Evolutionary conservation across 2,797 vertebrate genomes (phyloP), one percentile per base, ranked within the genome.

Genomic region (Synaphobranchus kaupii): DNA sequence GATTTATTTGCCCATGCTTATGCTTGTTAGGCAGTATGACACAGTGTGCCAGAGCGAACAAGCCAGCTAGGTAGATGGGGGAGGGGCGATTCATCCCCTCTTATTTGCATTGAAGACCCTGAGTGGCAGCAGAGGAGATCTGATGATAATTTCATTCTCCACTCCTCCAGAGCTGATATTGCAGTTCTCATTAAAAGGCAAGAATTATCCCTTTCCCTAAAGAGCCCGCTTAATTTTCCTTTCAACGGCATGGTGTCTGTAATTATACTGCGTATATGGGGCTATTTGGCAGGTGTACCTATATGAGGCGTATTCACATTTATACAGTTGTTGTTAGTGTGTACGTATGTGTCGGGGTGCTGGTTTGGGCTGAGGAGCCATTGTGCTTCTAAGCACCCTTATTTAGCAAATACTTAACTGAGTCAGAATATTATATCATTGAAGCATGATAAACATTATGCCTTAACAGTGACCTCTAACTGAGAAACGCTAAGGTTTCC

Each of bases 161-260:
- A 20, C 20, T 39, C 71, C 71, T 39, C 34, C 15, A 44, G 71
- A 39, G 10, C 71, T 76, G 12, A 44, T 20, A 25, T 44, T 44
- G 17, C 34, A 76, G 71, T 3, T 76, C 71, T 76, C 71, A 76
- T 76, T 76, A 76, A 76, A 76, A 76, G 22, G 71, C 71, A 39
- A 20, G 17, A 76, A 76, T 76, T 22, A 76, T 39, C 71, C 71
- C 71, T 76, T 76, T 76, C 71, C 71, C 71, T 12, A 76, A 76
- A 76, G 71, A 76, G 34, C 34, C 71, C 20, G 31, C 71, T 76
- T 76, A 76, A 76, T 76, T 76, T 76, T 44, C 71, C 71, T 76
- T 44, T 44, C 34, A 76, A 20, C 34, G 31, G 31, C 9, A 39
- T 22, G 31, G 34, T 76, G 71, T 39, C 20, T 76, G 12, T 76